Base-by-base conservation (phyloP, 2,888 invertebrate species). In the Apoda limacodes region DNA sequence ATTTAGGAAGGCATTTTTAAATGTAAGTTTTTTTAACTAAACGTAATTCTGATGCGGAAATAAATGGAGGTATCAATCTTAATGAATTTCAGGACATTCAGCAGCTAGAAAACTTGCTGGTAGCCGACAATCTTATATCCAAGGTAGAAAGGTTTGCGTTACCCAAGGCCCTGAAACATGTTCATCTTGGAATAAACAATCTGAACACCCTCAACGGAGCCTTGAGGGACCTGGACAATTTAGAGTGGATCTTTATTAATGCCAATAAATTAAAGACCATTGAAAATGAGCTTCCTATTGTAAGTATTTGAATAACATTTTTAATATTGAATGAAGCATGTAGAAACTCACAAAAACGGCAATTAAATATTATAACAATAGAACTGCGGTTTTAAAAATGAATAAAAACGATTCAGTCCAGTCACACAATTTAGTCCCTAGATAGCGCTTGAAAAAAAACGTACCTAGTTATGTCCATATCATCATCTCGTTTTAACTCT, bases 211-310 rank as follows among this genome's bases (percentile, higher is more conserved):
- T 93, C 30, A 93, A 93, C 55, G 88, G 88, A n/a, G 90, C 91
- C 1, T 62, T 93, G n/a, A 82, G 87, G 38, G 86, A 89, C 34
- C 68, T 93, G 27, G 84, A 86, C 37, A 84, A 88, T 37, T 68
- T 93, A 37, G 87, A 88, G 51, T 90, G 92, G 85, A 81, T 93
- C 26, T 88, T 92, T 46, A 85, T 93, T 28, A 92, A 92, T 55
- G 83, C 86, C 32, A 93, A 93, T 62, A 84, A 88, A 45, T 74
- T 93, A 34, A 85, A 85, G 35, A 83, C 87, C 14, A 75, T 93
- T 46, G 92, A 93, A 26, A 86, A 87, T 25, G 88, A 93, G 64
- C 61, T 93, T 39, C 92, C 93, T 2, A 76, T 84, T 40, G 83
- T 83, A 55, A 85, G 83, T n/a, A n/a, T n/a, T n/a, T n/a, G n/a